A percentile compares a stretch with the other conserved stretches of the same genome.
These are phyloP conservation scores for Reticulitermes lucifugus DNA, from an alignment of 2,888 invertebrate genomes.

Conservation along the genomic window DNA sequence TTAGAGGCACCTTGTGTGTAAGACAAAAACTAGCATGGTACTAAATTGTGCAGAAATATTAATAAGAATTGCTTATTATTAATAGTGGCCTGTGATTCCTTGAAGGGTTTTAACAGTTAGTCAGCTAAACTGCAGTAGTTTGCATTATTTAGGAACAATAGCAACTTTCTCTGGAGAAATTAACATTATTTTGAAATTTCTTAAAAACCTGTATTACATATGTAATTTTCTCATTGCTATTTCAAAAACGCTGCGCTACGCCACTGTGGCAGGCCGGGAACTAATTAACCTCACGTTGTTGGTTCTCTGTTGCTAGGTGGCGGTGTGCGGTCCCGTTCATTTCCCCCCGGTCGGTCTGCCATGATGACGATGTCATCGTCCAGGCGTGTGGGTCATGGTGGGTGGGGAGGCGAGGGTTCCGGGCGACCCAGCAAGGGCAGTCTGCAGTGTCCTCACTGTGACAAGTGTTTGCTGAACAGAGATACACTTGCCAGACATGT, in stretches of 20 bases:
- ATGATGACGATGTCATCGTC: conserved; percentile 33
- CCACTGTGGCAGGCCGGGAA: conserved; percentile 40
- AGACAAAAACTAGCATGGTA: too few relatives aligned
- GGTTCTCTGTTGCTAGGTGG: conserved; percentile 51
- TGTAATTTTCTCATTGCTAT: neutral
- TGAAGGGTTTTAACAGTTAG: too few relatives aligned
- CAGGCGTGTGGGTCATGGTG: conserved; percentile 34
- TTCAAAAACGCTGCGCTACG: conserved; percentile 24
- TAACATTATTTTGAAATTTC: too few relatives aligned
- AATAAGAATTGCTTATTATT: too few relatives aligned
- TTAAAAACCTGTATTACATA: neutral
- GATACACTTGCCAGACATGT: conserved; percentile 51
- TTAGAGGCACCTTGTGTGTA: too few relatives aligned
- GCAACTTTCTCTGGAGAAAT: too few relatives aligned
- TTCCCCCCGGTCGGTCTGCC: conserved; percentile 41
- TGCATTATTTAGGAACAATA: too few relatives aligned
- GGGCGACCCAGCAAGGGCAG: conserved; percentile 52
- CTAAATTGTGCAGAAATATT: too few relatives aligned
- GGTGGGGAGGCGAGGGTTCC: conserved; percentile 49
- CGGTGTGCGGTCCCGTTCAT: conserved; percentile 42
- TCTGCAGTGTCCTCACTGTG: conserved; percentile 50
- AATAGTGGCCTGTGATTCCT: too few relatives aligned
- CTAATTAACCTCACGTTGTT: conserved; percentile 40
- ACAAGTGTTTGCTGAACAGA: conserved; percentile 49
- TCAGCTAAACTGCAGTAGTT: too few relatives aligned